These are phyloP conservation scores for Acronicta alni DNA, from an alignment of 2,888 invertebrate genomes.

Conservation along the genomic window DNA sequence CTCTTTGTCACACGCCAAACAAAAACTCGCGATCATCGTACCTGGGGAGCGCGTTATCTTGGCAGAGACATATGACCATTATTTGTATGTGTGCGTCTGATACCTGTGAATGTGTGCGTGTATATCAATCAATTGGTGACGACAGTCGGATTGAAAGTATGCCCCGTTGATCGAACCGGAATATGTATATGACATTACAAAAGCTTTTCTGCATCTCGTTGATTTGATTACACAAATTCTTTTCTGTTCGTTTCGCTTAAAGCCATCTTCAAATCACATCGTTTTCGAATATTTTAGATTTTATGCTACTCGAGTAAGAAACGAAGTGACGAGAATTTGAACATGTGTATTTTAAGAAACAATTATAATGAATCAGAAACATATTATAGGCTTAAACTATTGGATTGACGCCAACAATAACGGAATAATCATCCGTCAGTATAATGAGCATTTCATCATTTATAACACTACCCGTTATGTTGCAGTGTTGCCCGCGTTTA, in stretches of 20 bases:
- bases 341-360: no score
- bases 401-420: no score
- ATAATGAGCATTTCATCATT: no score
- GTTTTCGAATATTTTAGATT: conserved; percentile 45
- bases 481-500: no score
- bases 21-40: conserved; percentile 81
- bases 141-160: conserved; percentile 72
- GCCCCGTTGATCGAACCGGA: conserved; percentile 62
- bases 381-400: no score
- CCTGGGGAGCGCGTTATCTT: conserved; percentile 84
- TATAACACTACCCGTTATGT: no score
- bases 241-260: conserved; percentile 44
- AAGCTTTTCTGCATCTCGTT: conserved; percentile 39
- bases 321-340: conserved; percentile 17
- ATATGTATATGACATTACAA: conserved; percentile 53
- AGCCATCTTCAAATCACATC: conserved; percentile 24
- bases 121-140: conserved; percentile 78
- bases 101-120: conserved; percentile 62
- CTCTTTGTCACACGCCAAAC: conserved; percentile 84
- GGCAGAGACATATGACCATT: conserved; percentile 85
- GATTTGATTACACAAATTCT: conserved; percentile 46
- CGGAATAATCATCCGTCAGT: no score
- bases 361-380: no score
- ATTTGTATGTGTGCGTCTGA: conserved; percentile 79
- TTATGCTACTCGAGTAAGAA: conserved; percentile 31